Base-by-base conservation (phyloP, 2,888 invertebrate genomes). In the Empis stercorea region DNA sequence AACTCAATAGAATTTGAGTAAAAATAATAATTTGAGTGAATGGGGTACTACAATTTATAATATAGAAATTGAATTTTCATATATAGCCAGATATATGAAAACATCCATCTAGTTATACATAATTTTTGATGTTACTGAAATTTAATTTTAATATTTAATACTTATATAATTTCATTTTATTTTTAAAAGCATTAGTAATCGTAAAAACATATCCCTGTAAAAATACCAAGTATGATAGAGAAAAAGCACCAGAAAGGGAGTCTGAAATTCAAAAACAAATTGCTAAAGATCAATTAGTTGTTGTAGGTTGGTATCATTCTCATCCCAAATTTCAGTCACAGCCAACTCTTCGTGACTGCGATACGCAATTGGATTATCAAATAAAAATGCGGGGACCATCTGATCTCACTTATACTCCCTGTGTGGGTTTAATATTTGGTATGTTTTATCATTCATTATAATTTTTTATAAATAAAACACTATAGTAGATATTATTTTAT, bases 271-370 rank as follows among this genome's bases (percentile, higher is more conserved):
- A 86, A 50, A 80, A 83, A 64, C 76, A 81, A 48, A 87, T 95
- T 69, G 84, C 89, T 60, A 81, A 80, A 59, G 78, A 84, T 58
- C 84, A 87, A 46, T 73, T 93, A 36, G 79, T 81, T 5, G 70
- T 94, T 10, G 84, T 94, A 4, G 94, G 95, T 9, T 95, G 94
- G 94, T 95, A 94, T 70, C 95, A 95, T 69, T 92, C 92, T 10
- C 94, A 95, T 71, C 91, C 93, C 0, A 79, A 82, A 46, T 83
- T 85, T 54, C 84, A 87, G 47, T 86, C 92, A 2, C 86, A 89
- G 58, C 95, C 91, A 51, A 92, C 84, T 59, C 75, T 80, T 49
- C 73, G 88, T 46, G 95, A 96, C 64, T 86, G 94, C 48, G 92
- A 94, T 63, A 82, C 87, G 48, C 95, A 96, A 68, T 71, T 96